Base-by-base conservation (phyloP, 2,113 vertebrate genomes). In the Pelusios castaneus region DNA sequence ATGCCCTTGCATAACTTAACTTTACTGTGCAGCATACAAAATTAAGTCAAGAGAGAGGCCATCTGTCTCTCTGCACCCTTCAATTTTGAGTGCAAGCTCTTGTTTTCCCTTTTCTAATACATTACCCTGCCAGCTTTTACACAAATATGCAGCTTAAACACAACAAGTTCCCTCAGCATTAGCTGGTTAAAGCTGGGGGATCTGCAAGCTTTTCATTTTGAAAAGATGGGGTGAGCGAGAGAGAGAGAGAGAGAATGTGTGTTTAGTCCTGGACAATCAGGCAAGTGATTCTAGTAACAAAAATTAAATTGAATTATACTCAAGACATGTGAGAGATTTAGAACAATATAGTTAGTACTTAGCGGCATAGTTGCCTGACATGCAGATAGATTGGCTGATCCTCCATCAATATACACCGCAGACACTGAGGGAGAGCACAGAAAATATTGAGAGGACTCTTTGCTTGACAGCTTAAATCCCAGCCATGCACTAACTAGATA, bases 391-490 rank as follows among this genome's bases (percentile, higher is more conserved):
- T 86, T 76, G 73, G 21, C 16, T 98, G 97, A 98, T 97, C 96
- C 97, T 96, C 93, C 94, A 85, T 95, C 93, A 93, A 77, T 96
- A 86, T 77, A 85, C 95, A 96, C 92, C 95, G 95, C 94, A 97
- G 97, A 95, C 93, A 63, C 85, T 89, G 81, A 96, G 93, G 70
- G 95, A 94, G 90, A 95, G 95, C 88, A 97, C 96, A 96, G 94
- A 97, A 97, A 97, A 97, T 94, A 97, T 70, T 93, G 47, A 92
- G 95, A 80, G 95, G 89, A 8, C 87, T 96, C 89, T 96, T 89
- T 92, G 94, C 89, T 95, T 97, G 97, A 97, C 97, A 98, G 11
- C 95, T 96, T 97, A 97, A 97, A 97, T 97, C 97, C 97, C 86
- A 75, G 55, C 84, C 43, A 89, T 95, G 95, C 92, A 96, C 94